phyloP scores from a whole-genome alignment of 2,113 vertebrate genomes.

The Eleginops maclovinus region DNA sequence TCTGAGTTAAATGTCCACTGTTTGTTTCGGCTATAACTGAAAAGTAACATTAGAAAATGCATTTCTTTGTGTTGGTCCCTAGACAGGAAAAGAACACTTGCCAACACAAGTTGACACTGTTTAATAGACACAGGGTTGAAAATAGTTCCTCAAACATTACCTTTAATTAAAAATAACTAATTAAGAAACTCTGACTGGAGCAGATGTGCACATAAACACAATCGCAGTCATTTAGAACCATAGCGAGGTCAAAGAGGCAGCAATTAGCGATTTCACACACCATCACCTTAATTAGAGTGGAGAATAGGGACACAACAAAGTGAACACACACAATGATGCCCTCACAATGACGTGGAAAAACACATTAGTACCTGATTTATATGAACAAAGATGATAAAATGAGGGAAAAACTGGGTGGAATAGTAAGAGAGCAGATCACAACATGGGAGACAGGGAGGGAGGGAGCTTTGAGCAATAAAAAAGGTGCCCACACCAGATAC shows the following conservation, averaged over 20 bases:
- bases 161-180: slow-evolving; percentile 21
- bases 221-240: slow-evolving; percentile 17
- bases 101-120: slow-evolving; percentile 7
- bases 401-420: slow-evolving; percentile 32
- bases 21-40: neutral
- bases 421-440: slow-evolving; percentile 3
- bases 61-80: slow-evolving; percentile 2
- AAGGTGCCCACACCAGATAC: slow-evolving; percentile 6
- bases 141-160: neutral
- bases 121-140: too few relatives aligned
- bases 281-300: slow-evolving; percentile 62
- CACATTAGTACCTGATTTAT: slow-evolving; percentile 10
- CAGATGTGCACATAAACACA: neutral
- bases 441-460: neutral
- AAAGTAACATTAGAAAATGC: slow-evolving; percentile 1
- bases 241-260: slow-evolving; percentile 50
- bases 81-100: neutral
- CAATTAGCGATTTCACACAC: slow-evolving; percentile 67
- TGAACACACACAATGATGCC: slow-evolving; percentile 16
- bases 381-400: slow-evolving; percentile 18
- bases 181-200: slow-evolving; percentile 18
- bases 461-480: slow-evolving; percentile 17
- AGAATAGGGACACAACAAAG: slow-evolving; percentile 45
- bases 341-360: neutral
- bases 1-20: neutral